Percentiles rank a stretch among this genome's conserved stretches.
phyloP scores from a whole-genome alignment of 2,113 vertebrate species.

The Uropsilus gracilis region DNA sequence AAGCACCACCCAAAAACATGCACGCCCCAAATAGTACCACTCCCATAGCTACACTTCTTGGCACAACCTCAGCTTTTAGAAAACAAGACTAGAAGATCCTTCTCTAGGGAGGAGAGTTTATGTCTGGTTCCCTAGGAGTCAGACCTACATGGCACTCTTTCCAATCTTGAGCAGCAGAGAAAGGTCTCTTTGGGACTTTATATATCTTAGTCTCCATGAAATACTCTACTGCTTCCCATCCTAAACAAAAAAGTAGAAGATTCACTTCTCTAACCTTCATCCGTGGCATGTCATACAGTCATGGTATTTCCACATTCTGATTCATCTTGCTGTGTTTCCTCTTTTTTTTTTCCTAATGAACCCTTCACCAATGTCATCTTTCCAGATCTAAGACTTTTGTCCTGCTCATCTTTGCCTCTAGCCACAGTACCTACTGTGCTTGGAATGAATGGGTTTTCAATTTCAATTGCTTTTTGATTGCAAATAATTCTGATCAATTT shows the following conservation, averaged over 20 bases:
- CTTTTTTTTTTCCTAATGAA: background rate
- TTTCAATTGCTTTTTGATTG: background rate
- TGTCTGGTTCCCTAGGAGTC: conserved; percentile 26
- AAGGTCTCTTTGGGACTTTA: background rate
- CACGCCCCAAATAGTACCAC: background rate
- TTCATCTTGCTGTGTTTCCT: background rate
- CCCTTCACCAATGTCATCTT: background rate
- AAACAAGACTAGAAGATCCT: conserved; percentile 26
- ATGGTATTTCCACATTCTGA: background rate
- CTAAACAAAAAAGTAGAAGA: background rate
- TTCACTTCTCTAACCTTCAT: background rate
- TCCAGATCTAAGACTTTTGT: background rate
- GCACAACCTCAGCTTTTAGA: background rate
- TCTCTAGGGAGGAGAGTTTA: conserved; percentile 38
- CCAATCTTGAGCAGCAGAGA: conserved; percentile 5
- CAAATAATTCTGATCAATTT: background rate
- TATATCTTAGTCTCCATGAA: background rate
- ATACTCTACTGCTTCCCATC: background rate
- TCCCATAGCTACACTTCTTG: background rate
- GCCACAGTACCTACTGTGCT: too few species aligned
- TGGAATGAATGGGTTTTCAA: background rate
- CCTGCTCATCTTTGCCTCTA: background rate
- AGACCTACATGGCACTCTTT: background rate
- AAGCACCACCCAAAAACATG: conserved; percentile 52
- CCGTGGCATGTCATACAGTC: background rate